A percentile compares a stretch with the other conserved stretches of the same genome.
These are phyloP conservation scores for Alligator mississippiensis DNA, from an alignment of 2,113 vertebrate species.

Conservation along the genomic window DNA sequence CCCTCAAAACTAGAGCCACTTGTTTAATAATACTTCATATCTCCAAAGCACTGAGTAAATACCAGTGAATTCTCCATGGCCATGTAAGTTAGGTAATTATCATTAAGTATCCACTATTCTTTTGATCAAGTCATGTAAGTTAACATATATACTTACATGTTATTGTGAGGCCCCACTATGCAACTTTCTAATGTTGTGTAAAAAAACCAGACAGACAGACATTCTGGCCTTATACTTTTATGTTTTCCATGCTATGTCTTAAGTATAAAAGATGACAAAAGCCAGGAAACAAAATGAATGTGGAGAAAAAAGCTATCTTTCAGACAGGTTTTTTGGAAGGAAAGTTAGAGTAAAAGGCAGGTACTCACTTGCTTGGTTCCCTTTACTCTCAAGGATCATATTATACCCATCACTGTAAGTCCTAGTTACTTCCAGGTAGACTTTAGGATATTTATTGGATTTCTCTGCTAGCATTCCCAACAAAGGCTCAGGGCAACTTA, in stretches of 20 bases:
- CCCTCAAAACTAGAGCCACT: background rate
- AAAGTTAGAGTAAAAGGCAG: background rate
- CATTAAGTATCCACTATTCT: background rate
- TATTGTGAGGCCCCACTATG: no score
- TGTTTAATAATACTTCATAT: background rate
- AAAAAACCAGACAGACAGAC: background rate
- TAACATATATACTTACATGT: no score
- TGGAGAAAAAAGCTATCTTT: background rate
- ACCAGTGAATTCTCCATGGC: no score
- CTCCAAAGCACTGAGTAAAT: background rate
- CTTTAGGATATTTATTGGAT: fast-evolving
- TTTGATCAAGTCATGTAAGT: background rate
- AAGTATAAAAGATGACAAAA: no score
- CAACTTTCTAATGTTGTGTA: no score
- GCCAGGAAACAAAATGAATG: background rate
- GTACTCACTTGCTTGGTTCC: background rate
- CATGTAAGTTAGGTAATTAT: no score
- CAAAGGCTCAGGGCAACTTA: no score
- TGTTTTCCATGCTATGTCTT: background rate
- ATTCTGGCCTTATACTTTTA: background rate
- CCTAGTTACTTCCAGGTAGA: background rate
- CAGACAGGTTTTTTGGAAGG: background rate
- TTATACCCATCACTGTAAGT: background rate
- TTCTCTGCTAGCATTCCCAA: no score
- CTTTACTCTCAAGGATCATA: background rate